A percentile compares a stretch with the other conserved stretches of the same genome.
Conservation (phyloP, 2,797 vertebrate genomes). For the Melanotaenia boesemani region DNA sequence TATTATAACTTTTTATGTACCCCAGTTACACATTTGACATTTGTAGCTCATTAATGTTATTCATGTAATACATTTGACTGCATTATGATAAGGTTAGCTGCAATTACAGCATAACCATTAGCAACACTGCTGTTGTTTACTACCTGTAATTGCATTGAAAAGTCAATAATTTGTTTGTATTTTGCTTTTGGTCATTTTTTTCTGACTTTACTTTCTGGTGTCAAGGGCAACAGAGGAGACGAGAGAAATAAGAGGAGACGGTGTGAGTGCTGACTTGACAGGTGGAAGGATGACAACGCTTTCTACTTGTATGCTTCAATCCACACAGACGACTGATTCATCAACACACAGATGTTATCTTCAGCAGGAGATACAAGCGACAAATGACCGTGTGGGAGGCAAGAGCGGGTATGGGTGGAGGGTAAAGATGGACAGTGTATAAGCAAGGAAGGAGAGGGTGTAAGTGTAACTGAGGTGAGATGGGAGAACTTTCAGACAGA, state of each 20-base stretch:
- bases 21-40: constrained; percentile 26
- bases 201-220: constrained; percentile 28
- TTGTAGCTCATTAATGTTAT: constrained; percentile 16
- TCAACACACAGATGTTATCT: constrained; percentile 64
- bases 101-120: constrained; percentile 10
- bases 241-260: constrained; percentile 21
- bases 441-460: neutral
- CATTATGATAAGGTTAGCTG: constrained; percentile 1
- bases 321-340: constrained; percentile 50
- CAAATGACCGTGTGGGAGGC: constrained; percentile 45
- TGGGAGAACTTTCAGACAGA: constrained; percentile 27
- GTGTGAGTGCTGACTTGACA: constrained; percentile 55
- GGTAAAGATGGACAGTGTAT: neutral
- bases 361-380: constrained; percentile 55
- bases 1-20: neutral
- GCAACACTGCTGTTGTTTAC: neutral
- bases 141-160: neutral
- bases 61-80: constrained; percentile 9
- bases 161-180: neutral
- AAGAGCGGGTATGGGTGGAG: neutral
- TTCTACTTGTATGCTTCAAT: constrained; percentile 59
- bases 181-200: constrained; percentile 9
- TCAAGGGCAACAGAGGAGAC: constrained; percentile 50
- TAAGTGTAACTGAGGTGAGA: constrained; percentile 14
- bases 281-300: constrained; percentile 53